Evolutionary conservation across 2,797 vertebrate species (phyloP), one percentile per base, ranked within the genome.

Genomic region (Ispidina lecontei): DNA sequence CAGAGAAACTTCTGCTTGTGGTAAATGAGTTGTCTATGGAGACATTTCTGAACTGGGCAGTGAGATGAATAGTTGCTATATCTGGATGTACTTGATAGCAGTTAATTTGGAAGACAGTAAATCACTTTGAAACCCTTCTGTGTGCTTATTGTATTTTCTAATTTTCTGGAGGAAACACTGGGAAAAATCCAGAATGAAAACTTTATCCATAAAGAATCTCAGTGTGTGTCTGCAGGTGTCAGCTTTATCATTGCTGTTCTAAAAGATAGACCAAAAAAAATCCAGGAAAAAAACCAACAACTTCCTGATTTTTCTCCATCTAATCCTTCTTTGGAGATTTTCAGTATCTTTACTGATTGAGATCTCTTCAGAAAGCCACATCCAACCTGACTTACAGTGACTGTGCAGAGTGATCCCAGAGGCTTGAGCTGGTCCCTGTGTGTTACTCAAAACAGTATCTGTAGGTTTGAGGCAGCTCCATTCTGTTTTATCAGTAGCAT

Each of bases 331-430:
- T 56, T 87, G 52, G 7, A 55, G 18, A 9, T 85, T 31, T 63
- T 67, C 60, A 44, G 7, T 41, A 47, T 73, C 58, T 54, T 46
- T 22, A 17, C 7, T 9, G 37, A 3, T 55, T 18, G 23, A 44
- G n/a, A 17, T n/a, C 6, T 43, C 35, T 51, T 55, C 25, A 12
- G 29, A 67, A 68, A 72, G 18, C 18, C 16, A 6, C 8, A 2
- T 31, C 28, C 59, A 56, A 39, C 44, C 26, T 20, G 37, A 29
- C 39, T 8, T n/a, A 7, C 0, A 0, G 31, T 35, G 10, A 15
- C 23, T 41, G 13, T 0, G 3, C 2, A 7, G 47, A 35, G 10
- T 29, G 43, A 19, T 63, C 28, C 41, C 0, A 0, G 37, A 58
- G 16, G 4, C 19, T 28, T 63, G 41, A 77, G 46, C 0, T 51